Evolutionary conservation across 2,797 vertebrate species (phyloP).

Genomic region (Sebastiscus albofasciatus): DNA sequence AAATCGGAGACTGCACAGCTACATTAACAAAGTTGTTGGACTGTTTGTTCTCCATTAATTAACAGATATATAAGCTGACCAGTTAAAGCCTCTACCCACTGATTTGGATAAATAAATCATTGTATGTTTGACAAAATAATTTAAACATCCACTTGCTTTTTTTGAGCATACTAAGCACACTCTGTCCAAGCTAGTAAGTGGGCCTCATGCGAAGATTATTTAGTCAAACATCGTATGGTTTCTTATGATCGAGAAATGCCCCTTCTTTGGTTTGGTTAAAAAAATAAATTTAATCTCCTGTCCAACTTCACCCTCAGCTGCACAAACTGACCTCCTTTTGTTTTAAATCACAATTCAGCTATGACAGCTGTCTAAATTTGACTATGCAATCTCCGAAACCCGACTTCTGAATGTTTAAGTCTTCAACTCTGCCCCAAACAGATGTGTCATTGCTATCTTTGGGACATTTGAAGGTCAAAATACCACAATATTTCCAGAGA

Average conservation of each 20-base stretch:
- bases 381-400: constrained; percentile 22
- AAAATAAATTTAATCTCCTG: background rate
- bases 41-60: background rate
- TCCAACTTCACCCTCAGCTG: background rate
- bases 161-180: background rate
- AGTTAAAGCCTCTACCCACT: background rate
- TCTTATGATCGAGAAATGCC: background rate
- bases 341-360: background rate
- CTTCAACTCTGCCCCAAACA: background rate
- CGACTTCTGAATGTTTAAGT: background rate
- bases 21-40: background rate
- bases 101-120: background rate
- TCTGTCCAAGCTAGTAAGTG: background rate
- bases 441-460: constrained; percentile 12
- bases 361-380: background rate
- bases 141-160: background rate
- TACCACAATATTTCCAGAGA: constrained; percentile 5
- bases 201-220: background rate
- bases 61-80: background rate
- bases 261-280: constrained; percentile 42
- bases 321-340: background rate
- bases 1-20: constrained; percentile 9
- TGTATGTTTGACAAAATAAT: background rate
- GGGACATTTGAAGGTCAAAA: constrained; percentile 19
- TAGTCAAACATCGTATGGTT: background rate